Conservation (phyloP, 2,888 invertebrate genomes). For the Aphodius granarius region DNA sequence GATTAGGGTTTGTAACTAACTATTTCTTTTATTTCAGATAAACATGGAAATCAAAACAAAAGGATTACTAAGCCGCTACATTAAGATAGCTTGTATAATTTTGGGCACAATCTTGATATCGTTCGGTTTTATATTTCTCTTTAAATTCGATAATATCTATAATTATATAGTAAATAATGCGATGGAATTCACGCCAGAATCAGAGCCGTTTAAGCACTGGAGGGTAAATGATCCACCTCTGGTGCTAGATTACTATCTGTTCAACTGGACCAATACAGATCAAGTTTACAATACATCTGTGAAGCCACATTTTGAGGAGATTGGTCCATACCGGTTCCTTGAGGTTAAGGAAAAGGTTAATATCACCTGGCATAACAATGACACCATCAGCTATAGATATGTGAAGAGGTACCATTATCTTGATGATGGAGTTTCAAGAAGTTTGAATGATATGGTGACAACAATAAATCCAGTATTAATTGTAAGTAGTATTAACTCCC, state of each 20-base stretch:
- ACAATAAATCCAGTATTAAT: slow-evolving; percentile 77
- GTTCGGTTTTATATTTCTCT: slow-evolving; percentile 41
- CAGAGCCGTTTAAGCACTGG: slow-evolving; percentile 47
- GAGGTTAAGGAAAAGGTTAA: slow-evolving; percentile 74
- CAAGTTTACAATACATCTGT: slow-evolving; percentile 57
- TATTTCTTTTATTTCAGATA: slow-evolving; percentile 16
- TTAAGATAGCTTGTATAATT: slow-evolving; percentile 36
- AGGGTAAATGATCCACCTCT: slow-evolving; percentile 47
- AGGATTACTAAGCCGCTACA: slow-evolving; percentile 29
- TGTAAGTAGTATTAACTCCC: too few species aligned
- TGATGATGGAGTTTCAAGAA: slow-evolving; percentile 65
- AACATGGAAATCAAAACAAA: slow-evolving; percentile 29
- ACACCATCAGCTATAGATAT: slow-evolving; percentile 74
- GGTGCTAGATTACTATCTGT: slow-evolving; percentile 47
- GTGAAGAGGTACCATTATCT: slow-evolving; percentile 72
- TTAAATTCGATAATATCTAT: slow-evolving; percentile 34
- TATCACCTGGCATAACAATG: slow-evolving; percentile 67
- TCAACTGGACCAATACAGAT: slow-evolving; percentile 57
- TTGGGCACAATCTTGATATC: slow-evolving; percentile 42
- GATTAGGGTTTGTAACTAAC: too few species aligned
- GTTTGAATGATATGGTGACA: slow-evolving; percentile 68
- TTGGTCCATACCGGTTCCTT: slow-evolving; percentile 67
- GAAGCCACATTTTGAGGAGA: slow-evolving; percentile 60
- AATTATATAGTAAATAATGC: slow-evolving; percentile 31
- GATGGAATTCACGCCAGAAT: slow-evolving; percentile 28